Evolutionary conservation across 2,797 vertebrate species (phyloP).

Genomic region (Melanotaenia nigrans): DNA sequence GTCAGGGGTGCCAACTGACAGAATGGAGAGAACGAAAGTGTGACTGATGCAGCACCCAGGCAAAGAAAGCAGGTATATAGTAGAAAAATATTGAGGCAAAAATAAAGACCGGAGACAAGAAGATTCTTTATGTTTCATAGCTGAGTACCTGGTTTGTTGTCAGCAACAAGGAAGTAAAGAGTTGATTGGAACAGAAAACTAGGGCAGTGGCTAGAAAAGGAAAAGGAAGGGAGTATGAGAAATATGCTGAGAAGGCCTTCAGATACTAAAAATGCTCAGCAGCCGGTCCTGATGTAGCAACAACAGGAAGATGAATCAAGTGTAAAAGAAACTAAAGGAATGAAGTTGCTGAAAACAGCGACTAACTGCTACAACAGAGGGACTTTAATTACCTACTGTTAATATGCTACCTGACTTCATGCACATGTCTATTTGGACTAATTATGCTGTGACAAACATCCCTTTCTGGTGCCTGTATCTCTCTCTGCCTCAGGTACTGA

Average conservation of each 20-base stretch:
- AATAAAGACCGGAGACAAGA: not conserved
- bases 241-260: constrained; percentile 83
- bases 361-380: constrained; percentile 18
- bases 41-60: constrained; percentile 10
- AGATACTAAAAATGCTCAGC: constrained; percentile 75
- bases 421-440: constrained; percentile 39
- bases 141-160: constrained; percentile 70
- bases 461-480: constrained; percentile 27
- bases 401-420: constrained; percentile 47
- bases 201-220: constrained; percentile 59
- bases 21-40: constrained; percentile 44
- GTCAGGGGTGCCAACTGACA: constrained; percentile 65
- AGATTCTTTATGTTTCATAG: constrained; percentile 40
- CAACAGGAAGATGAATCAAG: constrained; percentile 62
- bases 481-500: constrained; percentile 66
- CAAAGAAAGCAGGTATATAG: constrained; percentile 10
- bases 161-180: constrained; percentile 53
- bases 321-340: constrained; percentile 12
- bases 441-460: constrained; percentile 61
- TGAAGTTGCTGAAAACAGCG: constrained; percentile 30
- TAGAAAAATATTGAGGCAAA: constrained; percentile 14
- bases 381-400: constrained; percentile 56
- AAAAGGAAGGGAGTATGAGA: constrained; percentile 60
- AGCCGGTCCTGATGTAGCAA: constrained; percentile 80
- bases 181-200: constrained; percentile 58